Conservation (phyloP, 2,888 invertebrate genomes). For the Pterobdella sp. region DNA sequence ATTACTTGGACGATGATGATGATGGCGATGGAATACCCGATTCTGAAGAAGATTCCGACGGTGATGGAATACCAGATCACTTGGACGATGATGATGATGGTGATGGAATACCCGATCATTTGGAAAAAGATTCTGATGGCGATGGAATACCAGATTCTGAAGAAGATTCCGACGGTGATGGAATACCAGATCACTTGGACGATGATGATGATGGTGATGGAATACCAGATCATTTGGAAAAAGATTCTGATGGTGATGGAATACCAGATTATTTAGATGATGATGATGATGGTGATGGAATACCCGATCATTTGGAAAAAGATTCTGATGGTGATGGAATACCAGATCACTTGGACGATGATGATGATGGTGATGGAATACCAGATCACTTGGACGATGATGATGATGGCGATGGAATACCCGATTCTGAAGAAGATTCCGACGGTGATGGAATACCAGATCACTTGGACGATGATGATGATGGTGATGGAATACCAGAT, state of each 20-base stretch:
- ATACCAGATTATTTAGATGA: conserved; percentile 38
- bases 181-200: conserved; percentile 36
- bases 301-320: conserved; percentile 39
- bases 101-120: conserved; percentile 37
- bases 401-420: conserved; percentile 42
- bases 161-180: conserved; percentile 38
- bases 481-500: conserved; percentile 39
- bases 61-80: conserved; percentile 44
- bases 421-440: conserved; percentile 37
- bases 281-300: conserved; percentile 37
- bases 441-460: conserved; percentile 40
- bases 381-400: conserved; percentile 36
- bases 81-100: conserved; percentile 40
- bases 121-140: conserved; percentile 35
- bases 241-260: conserved; percentile 38
- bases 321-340: conserved; percentile 41
- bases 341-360: conserved; percentile 38
- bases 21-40: conserved; percentile 38
- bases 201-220: conserved; percentile 40
- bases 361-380: conserved; percentile 43
- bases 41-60: conserved; percentile 41
- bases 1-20: conserved; percentile 41
- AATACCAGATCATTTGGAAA: conserved; percentile 34
- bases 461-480: conserved; percentile 37
- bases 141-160: conserved; percentile 38